Conservation (phyloP, 2,113 vertebrate genomes). For the Tylochromis polylepis region DNA sequence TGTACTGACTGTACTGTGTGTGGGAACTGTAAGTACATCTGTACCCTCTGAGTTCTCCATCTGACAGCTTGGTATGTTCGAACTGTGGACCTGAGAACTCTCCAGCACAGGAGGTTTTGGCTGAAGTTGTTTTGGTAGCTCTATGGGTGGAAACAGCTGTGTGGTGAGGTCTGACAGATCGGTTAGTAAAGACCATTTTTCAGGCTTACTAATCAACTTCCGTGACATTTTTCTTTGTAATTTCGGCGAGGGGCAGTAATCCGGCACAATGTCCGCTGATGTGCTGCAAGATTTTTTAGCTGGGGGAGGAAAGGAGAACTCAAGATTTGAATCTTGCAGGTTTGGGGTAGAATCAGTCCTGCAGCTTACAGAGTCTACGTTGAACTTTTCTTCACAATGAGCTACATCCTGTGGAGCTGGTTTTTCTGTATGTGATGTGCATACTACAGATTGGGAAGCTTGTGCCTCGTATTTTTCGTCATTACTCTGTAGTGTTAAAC, state of each 20-base stretch:
- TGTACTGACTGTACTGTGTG: neutral
- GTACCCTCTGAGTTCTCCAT: neutral
- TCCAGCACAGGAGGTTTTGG: slow-evolving; percentile 13
- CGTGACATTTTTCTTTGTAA: slow-evolving; percentile 76
- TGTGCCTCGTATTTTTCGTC: slow-evolving; percentile 12
- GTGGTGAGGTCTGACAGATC: slow-evolving; percentile 64
- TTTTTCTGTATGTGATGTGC: neutral
- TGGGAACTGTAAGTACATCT: neutral
- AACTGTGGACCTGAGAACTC: neutral
- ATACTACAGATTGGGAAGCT: neutral
- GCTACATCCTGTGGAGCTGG: neutral
- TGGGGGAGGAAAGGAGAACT: slow-evolving; percentile 71
- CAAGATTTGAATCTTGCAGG: slow-evolving; percentile 45
- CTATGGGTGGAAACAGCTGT: slow-evolving; percentile 59
- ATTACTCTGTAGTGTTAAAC: slow-evolving; percentile 26
- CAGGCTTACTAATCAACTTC: slow-evolving; percentile 62
- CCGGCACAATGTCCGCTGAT: slow-evolving; percentile 67
- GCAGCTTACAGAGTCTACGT: slow-evolving; percentile 13
- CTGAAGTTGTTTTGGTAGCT: slow-evolving; percentile 53
- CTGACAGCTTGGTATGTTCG: neutral
- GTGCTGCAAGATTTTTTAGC: slow-evolving; percentile 75
- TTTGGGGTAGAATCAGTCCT: slow-evolving; percentile 3
- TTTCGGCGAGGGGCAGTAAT: slow-evolving; percentile 71
- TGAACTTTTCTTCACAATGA: slow-evolving; percentile 26
- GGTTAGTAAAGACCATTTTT: slow-evolving; percentile 62